phyloP scores from a whole-genome alignment of 2,888 invertebrate species.

The Polydrusus cervinus region DNA sequence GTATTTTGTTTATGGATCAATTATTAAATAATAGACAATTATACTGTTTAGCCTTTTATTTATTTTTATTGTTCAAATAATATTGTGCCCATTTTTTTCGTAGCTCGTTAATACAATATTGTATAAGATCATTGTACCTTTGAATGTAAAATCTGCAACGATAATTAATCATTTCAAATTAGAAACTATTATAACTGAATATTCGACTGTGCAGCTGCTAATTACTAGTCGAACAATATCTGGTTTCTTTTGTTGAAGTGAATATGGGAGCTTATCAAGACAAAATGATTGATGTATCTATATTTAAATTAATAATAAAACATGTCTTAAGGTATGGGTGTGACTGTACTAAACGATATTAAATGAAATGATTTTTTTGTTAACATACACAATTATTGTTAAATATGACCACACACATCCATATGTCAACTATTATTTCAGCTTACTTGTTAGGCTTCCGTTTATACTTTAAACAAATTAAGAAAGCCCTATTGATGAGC shows the following conservation, averaged over 20 bases:
- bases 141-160: conserved; percentile 25
- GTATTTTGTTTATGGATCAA: too few species aligned
- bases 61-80: conserved; percentile 9
- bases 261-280: conserved; percentile 55
- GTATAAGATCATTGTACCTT: conserved; percentile 7
- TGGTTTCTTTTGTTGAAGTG: conserved; percentile 60
- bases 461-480: too few species aligned
- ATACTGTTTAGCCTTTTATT: background rate
- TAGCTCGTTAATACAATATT: conserved; percentile 11
- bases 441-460: too few species aligned
- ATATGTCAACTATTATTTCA: too few species aligned
- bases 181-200: conserved; percentile 64
- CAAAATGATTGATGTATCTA: conserved; percentile 47
- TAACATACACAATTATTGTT: background rate
- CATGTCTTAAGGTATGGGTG: conserved; percentile 40
- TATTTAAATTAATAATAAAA: conserved; percentile 34
- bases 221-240: conserved; percentile 66
- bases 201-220: conserved; percentile 61
- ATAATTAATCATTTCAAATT: conserved; percentile 67
- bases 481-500: too few species aligned
- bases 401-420: background rate
- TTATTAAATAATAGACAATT: background rate
- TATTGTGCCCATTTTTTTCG: background rate
- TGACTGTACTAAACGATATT: conserved; percentile 32
- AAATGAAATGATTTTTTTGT: conserved; percentile 3